Evolutionary conservation across 2,888 invertebrate genomes (phyloP).

Genomic region (Euzophera pinguis): DNA sequence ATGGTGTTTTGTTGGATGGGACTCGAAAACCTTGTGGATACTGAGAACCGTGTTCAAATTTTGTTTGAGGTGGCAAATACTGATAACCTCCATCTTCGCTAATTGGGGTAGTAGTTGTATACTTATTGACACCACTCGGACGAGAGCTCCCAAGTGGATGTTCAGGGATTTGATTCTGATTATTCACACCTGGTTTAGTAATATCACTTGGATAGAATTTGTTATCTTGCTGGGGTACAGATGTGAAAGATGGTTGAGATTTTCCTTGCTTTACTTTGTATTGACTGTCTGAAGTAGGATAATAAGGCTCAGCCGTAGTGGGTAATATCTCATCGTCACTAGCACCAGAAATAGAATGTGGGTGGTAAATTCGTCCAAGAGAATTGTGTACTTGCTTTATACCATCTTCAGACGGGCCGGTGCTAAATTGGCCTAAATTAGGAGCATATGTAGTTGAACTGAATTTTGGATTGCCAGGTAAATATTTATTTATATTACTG

Average conservation of each 20-base stretch:
- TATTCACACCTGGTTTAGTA: neutral
- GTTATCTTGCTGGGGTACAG: neutral
- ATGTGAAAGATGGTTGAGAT: neutral
- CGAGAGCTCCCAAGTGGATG: neutral
- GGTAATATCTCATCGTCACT: neutral
- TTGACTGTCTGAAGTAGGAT: neutral
- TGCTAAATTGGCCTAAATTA: neutral
- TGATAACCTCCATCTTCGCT: conserved; percentile 28
- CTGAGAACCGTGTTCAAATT: conserved; percentile 20
- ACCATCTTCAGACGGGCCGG: neutral
- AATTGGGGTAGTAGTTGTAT: conserved; percentile 1
- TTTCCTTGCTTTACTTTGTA: neutral
- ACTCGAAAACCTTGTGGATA: neutral
- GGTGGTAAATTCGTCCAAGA: neutral
- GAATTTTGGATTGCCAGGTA: neutral
- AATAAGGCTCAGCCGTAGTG: neutral
- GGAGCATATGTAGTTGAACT: neutral
- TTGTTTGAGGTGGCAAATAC: conserved; percentile 29
- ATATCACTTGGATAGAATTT: neutral
- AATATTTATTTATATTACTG: neutral
- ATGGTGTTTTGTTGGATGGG: conserved; percentile 8
- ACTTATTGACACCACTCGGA: neutral
- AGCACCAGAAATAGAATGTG: neutral
- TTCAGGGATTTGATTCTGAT: neutral
- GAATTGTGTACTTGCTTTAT: neutral